These are phyloP conservation scores for Andrena hattorfiana DNA, from an alignment of 2,888 invertebrate genomes.

Conservation along the genomic window DNA sequence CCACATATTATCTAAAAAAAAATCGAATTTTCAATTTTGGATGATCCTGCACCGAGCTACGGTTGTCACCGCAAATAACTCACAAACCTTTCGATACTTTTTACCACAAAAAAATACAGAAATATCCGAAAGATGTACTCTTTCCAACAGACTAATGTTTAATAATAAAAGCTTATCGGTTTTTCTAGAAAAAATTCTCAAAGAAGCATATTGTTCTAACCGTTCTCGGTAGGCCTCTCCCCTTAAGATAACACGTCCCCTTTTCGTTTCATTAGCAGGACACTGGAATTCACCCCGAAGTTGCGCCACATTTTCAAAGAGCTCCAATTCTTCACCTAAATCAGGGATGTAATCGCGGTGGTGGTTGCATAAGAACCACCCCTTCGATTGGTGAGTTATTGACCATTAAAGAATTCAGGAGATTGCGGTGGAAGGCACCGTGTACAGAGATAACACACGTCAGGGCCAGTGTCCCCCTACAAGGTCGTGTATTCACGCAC, in stretches of 20 bases:
- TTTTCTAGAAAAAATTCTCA: too few species aligned
- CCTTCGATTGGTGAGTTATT: background rate
- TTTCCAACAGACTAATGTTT: too few species aligned
- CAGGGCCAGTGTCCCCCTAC: slow-evolving; percentile 73
- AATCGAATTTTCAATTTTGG: too few species aligned
- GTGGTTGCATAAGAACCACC: slow-evolving; percentile 12
- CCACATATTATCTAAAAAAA: too few species aligned
- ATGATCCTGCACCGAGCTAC: too few species aligned
- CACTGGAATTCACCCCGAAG: background rate
- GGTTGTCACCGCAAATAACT: too few species aligned
- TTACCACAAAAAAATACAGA: too few species aligned
- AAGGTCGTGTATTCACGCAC: slow-evolving; percentile 70
- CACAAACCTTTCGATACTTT: too few species aligned
- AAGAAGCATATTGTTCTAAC: too few species aligned
- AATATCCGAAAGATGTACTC: too few species aligned
- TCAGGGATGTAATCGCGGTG: background rate
- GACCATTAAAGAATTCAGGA: slow-evolving; percentile 11
- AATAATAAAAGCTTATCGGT: too few species aligned
- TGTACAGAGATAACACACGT: slow-evolving; percentile 50
- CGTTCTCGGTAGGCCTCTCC: too few species aligned
- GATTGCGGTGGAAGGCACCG: background rate
- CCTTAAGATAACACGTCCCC: background rate
- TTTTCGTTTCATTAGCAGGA: background rate
- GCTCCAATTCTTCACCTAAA: background rate
- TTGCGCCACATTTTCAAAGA: background rate